Evolutionary conservation across 64 coral and sea anemone genomes (phyloP), one percentile per base, ranked within the genome.

Genomic region (Actinia equina): DNA sequence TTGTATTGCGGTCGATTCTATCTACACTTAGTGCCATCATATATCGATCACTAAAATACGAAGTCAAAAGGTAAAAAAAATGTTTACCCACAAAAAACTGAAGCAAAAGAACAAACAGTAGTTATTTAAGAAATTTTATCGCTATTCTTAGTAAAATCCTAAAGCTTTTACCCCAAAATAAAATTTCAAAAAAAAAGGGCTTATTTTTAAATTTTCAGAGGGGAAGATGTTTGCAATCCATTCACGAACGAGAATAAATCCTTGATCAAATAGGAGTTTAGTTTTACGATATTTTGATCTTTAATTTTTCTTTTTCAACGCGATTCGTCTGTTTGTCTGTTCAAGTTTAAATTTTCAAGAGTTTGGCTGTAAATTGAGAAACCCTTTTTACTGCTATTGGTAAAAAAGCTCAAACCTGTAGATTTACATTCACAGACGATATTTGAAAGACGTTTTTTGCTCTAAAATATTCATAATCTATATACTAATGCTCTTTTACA

Each of bases 71-170:
- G 22, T 65, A 5, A 65, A 22, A n/a, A 23, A 65, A 23, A 9
- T 65, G 19, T 65, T 23, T 22, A 23, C 22, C 15, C 19, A 4
- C 62, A n/a, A 23, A 9, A 65, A 26, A 22, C 11, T 45, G 10
- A 79, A 79, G 77, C 41, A 79, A 79, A 79, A 43, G 77, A 37
- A 46, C 77, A 79, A 44, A 79, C 77, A 79, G 2, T n/a, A n/a
- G 5, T n/a, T n/a, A 23, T 65, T n/a, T n/a, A n/a, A 23, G 0
- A 37, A 37, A 0, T 37, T 37, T 37, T 37, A n/a, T n/a, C 20
- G n/a, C 62, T 23, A 23, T 65, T 65, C 59, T 5, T 19, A 19
- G 13, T 60, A 23, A 65, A 65, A 65, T 65, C 15, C 22, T 23
- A 23, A 65, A 65, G n/a, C n/a, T 65, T 65, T 18, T 60, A 17